Evolutionary conservation across 2,888 invertebrate species (phyloP).

Genomic region (Microdon myrmicae): DNA sequence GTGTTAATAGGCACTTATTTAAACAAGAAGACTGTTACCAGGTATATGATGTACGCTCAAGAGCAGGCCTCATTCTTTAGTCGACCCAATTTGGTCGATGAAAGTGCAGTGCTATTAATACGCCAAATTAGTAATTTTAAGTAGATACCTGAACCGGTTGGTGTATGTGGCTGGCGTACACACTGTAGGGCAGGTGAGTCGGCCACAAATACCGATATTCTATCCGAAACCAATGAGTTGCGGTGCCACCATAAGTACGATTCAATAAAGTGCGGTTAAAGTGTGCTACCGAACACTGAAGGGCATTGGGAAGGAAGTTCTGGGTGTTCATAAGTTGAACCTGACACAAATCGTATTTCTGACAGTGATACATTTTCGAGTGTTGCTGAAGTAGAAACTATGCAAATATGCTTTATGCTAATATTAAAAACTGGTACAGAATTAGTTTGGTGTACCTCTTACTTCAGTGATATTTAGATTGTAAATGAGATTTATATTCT

Average conservation of each 20-base stretch:
- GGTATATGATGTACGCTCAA: no score
- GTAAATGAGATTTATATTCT: no score
- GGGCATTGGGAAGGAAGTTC: no score
- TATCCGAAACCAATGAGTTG: constrained; percentile 4
- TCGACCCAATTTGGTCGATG: constrained; percentile 29
- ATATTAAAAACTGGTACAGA: no score
- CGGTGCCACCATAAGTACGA: constrained; percentile 1
- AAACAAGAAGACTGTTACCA: constrained; percentile 40
- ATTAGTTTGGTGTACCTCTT: no score
- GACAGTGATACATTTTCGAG: no score
- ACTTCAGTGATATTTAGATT: no score
- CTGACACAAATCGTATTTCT: no score
- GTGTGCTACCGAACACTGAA: constrained; percentile 3
- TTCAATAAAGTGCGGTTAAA: constrained; percentile 12
- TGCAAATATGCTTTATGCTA: no score
- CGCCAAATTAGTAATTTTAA: constrained; percentile 41
- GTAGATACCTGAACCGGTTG: constrained; percentile 17
- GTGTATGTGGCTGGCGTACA: background rate
- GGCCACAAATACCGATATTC: constrained; percentile 8
- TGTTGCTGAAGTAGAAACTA: no score
- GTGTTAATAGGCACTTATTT: constrained; percentile 49
- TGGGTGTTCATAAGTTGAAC: no score
- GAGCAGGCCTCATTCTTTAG: constrained; percentile 14
- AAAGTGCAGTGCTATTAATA: background rate
- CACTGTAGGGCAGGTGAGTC: no score